phyloP scores from a whole-genome alignment of 2,113 vertebrate genomes.

The Varanus salvator region DNA sequence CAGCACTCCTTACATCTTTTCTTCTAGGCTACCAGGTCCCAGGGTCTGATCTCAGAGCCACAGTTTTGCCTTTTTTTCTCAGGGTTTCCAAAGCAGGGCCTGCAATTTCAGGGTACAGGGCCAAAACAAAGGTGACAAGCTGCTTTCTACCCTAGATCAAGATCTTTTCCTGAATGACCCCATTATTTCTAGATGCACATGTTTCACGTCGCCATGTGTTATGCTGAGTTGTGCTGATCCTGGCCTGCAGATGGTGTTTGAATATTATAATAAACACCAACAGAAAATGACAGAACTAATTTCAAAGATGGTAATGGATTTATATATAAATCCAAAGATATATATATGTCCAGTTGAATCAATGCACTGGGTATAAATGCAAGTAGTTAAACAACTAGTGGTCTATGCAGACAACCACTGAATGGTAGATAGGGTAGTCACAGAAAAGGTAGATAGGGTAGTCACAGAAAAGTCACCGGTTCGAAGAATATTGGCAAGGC shows the following conservation, averaged over 20 bases:
- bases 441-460: conserved; percentile 6
- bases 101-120: no score
- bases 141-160: not conserved
- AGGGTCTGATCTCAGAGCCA: no score
- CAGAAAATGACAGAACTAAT: conserved; percentile 32
- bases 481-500: conserved; percentile 42
- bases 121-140: no score
- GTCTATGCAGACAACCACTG: conserved; percentile 19
- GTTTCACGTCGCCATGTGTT: conserved; percentile 13
- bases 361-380: not conserved
- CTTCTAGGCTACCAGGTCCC: no score
- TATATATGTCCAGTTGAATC: not conserved
- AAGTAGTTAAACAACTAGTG: conserved; percentile 51
- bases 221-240: not conserved
- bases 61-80: no score
- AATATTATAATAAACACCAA: conserved; percentile 20
- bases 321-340: conserved; percentile 12
- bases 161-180: not conserved
- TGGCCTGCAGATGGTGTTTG: not conserved
- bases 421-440: conserved; percentile 41
- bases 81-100: no score
- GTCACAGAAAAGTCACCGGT: conserved; percentile 30
- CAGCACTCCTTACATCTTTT: no score
- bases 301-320: not conserved
- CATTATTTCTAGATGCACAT: not conserved